phyloP scores from a whole-genome alignment of 2,888 invertebrate genomes.

The Graphium colonna region DNA sequence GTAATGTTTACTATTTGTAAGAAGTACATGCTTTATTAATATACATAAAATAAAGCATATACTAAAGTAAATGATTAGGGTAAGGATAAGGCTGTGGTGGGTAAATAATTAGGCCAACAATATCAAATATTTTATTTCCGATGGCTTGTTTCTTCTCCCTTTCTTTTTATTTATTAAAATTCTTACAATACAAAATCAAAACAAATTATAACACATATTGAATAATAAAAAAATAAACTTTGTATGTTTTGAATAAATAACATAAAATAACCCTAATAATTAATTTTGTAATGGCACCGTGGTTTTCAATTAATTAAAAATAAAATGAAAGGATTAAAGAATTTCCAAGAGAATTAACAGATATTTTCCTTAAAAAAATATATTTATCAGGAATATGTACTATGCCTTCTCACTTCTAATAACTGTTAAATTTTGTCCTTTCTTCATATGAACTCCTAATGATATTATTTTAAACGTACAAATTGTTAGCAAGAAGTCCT shows the following conservation, averaged over 20 bases:
- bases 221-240: too few relatives aligned
- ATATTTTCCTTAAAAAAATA: slow-evolving; percentile 27
- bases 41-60: slow-evolving; percentile 30
- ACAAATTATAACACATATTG: too few relatives aligned
- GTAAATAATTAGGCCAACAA: slow-evolving; percentile 53
- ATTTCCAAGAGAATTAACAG: slow-evolving; percentile 44
- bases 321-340: slow-evolving; percentile 41
- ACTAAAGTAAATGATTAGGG: background rate
- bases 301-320: slow-evolving; percentile 41
- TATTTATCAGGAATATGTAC: slow-evolving; percentile 11
- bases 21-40: slow-evolving; percentile 14
- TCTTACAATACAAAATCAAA: slow-evolving; percentile 7
- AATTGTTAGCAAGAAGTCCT: too few relatives aligned
- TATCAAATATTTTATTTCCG: slow-evolving; percentile 43
- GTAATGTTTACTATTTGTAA: background rate
- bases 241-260: background rate
- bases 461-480: slow-evolving; percentile 4
- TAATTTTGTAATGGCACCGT: slow-evolving; percentile 64
- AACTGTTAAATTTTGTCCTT: background rate
- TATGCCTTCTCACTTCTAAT: background rate
- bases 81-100: slow-evolving; percentile 33
- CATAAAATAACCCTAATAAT: slow-evolving; percentile 21
- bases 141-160: slow-evolving; percentile 2
- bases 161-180: slow-evolving; percentile 22
- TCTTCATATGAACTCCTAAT: background rate